Evolutionary conservation across 1,140 invertebrate species (phyloP), one percentile per base, ranked within the genome.

Genomic region (Helicorthomorpha holstii): DNA sequence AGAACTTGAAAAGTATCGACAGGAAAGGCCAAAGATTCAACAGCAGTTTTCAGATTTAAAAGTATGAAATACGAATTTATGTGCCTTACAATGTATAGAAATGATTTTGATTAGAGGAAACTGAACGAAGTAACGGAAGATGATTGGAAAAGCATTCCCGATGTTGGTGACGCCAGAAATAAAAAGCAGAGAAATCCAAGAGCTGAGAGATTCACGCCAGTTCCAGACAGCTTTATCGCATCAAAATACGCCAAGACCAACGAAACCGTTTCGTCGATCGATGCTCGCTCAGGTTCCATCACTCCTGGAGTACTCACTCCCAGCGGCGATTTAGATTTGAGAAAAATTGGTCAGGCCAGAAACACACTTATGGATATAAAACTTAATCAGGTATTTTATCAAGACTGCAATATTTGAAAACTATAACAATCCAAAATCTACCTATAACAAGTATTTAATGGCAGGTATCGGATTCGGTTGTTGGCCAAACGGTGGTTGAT

Each of bases 281-380:
- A 97, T 73, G 83, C 88, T 42, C 4, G 19, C 4, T 51, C 60
- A 27, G 60, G 58, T 19, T 53, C 60, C 23, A 50, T 57, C 38
- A 57, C 56, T 48, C 56, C 64, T 53, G 79, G 80, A 23, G 70
- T 79, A 60, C 64, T 78, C 29, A 84, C 81, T n/a, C 80, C 84
- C 53, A 76, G 79, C 55, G 87, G 88, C 26, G 93, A 99, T 66
- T 79, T 99, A 63, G 96, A 99, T 76, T 78, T 99, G 58, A 75
- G 93, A 56, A 98, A 97, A 75, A 98, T 99, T 64, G 96, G 96
- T 29, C 92, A 98, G 73, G 96, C 96, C 1, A 78, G 94, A 67
- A 99, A 97, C 67, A 95, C 92, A n/a, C 69, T 99, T 1, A 99
- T 99, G 95, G 94, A 95, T 64, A 95, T 99, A 0, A 95, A 96